Conservation (phyloP, 2,888 invertebrate species). For the Parapristionchus giblindavisi region DNA sequence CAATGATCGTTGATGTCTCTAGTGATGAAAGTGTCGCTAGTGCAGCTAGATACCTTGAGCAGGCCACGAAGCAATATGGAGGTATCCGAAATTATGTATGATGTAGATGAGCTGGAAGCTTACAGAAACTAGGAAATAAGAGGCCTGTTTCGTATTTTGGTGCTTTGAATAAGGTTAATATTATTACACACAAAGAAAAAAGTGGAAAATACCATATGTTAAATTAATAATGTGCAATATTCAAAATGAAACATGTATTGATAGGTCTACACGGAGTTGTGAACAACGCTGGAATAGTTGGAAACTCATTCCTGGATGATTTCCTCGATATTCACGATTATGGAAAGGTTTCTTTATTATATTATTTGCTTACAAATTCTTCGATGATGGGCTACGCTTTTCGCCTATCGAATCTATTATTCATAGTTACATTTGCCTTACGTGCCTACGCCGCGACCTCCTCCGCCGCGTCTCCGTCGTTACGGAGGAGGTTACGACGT, state of each 20-base stretch:
- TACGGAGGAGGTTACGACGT: no score
- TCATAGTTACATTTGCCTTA: no score
- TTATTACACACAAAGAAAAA: no score
- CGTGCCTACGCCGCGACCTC: no score
- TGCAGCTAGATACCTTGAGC: conserved; percentile 50
- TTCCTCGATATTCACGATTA: conserved; percentile 69
- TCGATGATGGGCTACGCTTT: no score
- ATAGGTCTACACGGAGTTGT: conserved; percentile 65
- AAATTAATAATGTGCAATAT: background rate
- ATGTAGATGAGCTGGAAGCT: background rate
- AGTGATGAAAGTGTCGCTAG: conserved; percentile 56
- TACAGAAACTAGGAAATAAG: background rate
- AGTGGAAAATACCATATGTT: no score
- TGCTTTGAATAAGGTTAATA: no score
- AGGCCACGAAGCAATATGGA: conserved; percentile 46
- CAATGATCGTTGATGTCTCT: conserved; percentile 61
- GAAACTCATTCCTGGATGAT: conserved; percentile 68
- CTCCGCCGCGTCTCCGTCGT: conserved; percentile 37
- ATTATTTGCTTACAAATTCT: no score
- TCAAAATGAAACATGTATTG: background rate
- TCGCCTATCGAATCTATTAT: no score
- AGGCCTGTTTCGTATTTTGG: no score
- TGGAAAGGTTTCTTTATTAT: conserved; percentile 33
- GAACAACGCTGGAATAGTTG: conserved; percentile 67
- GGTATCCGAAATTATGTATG: conserved; percentile 38